A percentile compares a stretch with the other conserved stretches of the same genome.
Evolutionary conservation across 2,113 vertebrate genomes (phyloP).

Genomic region (Tenebrosternarchus preto): DNA sequence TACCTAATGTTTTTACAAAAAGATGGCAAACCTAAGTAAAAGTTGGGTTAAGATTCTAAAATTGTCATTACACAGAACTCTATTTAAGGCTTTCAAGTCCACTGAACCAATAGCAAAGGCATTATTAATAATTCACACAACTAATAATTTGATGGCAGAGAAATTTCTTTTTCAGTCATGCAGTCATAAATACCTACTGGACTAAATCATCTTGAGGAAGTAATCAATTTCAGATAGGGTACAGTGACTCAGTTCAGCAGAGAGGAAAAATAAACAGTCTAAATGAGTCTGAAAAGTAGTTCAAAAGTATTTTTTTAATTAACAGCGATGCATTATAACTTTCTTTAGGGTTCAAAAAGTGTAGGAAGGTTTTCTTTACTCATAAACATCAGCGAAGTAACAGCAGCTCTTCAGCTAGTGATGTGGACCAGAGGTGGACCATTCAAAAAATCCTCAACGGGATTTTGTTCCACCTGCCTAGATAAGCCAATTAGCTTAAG

Average conservation of each 20-base stretch:
- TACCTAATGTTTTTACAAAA: constrained; percentile 3
- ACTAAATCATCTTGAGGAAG: constrained; percentile 45
- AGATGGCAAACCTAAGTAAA: neutral
- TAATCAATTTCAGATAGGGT: constrained; percentile 44
- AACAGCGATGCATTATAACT: neutral
- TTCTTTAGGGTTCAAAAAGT: neutral
- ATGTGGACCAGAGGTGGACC: too few relatives aligned
- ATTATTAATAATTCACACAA: constrained; percentile 43
- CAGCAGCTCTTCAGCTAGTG: neutral
- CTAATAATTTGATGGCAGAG: constrained; percentile 33
- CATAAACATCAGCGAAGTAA: neutral
- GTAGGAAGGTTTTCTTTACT: neutral
- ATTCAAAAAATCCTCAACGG: too few relatives aligned
- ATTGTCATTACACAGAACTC: neutral
- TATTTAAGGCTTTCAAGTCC: constrained; percentile 19
- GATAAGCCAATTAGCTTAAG: too few relatives aligned
- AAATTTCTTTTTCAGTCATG: constrained; percentile 31
- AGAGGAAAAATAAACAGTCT: constrained; percentile 27
- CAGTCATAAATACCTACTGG: constrained; percentile 46
- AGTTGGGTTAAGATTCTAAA: constrained; percentile 1
- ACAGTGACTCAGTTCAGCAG: constrained; percentile 42
- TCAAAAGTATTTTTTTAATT: constrained; percentile 22
- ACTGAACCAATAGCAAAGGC: constrained; percentile 30
- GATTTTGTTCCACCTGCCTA: too few relatives aligned
- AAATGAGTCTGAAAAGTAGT: constrained; percentile 27